phyloP scores from a whole-genome alignment of 1,140 invertebrate species.

The Orchesella cincta region DNA sequence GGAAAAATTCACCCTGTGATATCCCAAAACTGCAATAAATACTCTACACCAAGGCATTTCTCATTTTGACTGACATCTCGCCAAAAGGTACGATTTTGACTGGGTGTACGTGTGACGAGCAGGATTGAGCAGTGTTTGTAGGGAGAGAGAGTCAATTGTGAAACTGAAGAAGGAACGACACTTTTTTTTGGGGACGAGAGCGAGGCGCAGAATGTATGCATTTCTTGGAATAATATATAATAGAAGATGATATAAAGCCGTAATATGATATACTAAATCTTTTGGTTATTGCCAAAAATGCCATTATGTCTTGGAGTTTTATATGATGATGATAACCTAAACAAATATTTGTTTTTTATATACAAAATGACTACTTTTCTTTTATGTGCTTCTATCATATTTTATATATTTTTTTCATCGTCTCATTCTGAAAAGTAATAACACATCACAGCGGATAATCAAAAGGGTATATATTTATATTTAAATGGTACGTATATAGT shows the following conservation, averaged over 20 bases:
- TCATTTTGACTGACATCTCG: conserved; percentile 24
- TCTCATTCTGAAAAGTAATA: too few species aligned
- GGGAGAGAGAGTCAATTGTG: background rate
- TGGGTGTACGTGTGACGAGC: background rate
- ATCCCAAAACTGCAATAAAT: background rate
- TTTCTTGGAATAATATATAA: too few species aligned
- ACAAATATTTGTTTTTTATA: background rate
- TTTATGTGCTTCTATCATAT: background rate
- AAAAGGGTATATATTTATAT: too few species aligned
- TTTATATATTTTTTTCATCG: too few species aligned
- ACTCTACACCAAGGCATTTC: background rate
- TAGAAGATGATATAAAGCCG: background rate
- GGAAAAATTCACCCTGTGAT: background rate
- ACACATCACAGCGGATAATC: too few species aligned
- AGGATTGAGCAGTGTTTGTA: background rate
- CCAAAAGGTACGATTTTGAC: background rate
- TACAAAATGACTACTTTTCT: background rate
- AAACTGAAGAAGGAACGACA: background rate
- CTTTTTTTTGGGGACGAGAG: background rate
- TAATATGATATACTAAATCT: background rate
- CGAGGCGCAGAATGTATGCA: background rate
- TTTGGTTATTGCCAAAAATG: conserved; percentile 15
- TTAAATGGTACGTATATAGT: too few species aligned
- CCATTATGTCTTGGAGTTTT: background rate
- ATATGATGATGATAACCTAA: background rate